Evolutionary conservation across 2,113 vertebrate genomes (phyloP).

Genomic region (Lepus europaeus): DNA sequence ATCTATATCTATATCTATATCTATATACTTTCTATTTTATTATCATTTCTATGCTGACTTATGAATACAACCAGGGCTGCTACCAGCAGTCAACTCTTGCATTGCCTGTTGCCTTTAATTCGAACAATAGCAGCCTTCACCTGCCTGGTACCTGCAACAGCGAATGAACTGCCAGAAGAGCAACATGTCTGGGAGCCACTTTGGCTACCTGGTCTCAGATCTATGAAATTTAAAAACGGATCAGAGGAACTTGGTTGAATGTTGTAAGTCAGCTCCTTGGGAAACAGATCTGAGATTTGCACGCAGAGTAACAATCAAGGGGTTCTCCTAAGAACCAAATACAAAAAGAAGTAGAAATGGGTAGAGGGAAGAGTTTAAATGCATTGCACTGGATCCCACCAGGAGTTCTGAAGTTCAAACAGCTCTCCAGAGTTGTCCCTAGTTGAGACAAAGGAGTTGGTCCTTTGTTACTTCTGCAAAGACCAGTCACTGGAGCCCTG

Average conservation of each 20-base stretch:
- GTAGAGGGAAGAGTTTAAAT: neutral
- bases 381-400: fast-evolving
- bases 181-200: neutral
- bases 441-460: neutral
- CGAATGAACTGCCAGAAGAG: neutral
- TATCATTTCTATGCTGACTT: neutral
- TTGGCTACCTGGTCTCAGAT: neutral
- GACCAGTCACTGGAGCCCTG: neutral
- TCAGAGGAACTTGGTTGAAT: neutral
- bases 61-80: neutral
- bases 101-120: neutral
- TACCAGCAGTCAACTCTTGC: neutral
- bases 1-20: too few relatives aligned
- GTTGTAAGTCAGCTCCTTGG: neutral
- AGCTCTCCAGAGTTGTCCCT: neutral
- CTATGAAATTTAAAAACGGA: neutral
- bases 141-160: neutral
- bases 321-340: neutral
- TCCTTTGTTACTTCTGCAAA: fast-evolving
- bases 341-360: fast-evolving
- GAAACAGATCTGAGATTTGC: neutral
- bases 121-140: neutral
- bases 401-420: neutral
- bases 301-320: too few relatives aligned
- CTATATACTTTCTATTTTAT: neutral